phyloP scores from a whole-genome alignment of 2,113 vertebrate species.

The Polypterus senegalus region DNA sequence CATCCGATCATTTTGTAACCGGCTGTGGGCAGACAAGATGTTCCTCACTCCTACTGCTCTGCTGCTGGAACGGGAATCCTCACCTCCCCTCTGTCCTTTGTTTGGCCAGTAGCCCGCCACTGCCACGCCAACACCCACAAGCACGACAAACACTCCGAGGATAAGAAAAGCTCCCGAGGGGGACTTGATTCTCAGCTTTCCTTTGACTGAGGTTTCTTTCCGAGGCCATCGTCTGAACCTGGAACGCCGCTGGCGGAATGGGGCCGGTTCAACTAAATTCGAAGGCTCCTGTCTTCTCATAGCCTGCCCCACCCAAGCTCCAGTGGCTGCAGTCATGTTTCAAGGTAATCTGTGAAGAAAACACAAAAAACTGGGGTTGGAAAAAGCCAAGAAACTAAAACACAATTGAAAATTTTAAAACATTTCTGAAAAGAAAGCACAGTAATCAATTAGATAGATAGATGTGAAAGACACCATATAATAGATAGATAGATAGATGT shows the following conservation, averaged over 20 bases:
- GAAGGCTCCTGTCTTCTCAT: slow-evolving; percentile 37
- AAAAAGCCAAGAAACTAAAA: no score
- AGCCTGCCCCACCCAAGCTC: slow-evolving; percentile 15
- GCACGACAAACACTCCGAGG: slow-evolving; percentile 70
- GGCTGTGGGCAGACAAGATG: slow-evolving; percentile 27
- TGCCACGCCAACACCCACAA: slow-evolving; percentile 74
- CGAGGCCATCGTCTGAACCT: slow-evolving; percentile 38
- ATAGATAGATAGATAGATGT: no score
- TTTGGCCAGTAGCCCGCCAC: slow-evolving; percentile 91
- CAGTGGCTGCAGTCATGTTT: slow-evolving; percentile 19
- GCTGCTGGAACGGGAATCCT: slow-evolving; percentile 21
- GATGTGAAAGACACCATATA: no score
- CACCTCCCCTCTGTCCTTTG: slow-evolving; percentile 26
- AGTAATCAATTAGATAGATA: no score
- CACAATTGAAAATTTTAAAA: no score
- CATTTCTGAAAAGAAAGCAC: no score
- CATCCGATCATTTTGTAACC: slow-evolving; percentile 67
- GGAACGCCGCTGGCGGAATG: slow-evolving; percentile 24
- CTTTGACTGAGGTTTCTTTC: slow-evolving; percentile 44
- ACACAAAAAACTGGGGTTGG: neutral
- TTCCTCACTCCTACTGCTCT: slow-evolving; percentile 46
- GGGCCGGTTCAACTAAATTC: slow-evolving; percentile 10
- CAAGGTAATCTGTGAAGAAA: neutral
- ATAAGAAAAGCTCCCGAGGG: slow-evolving; percentile 74
- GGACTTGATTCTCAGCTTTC: slow-evolving; percentile 78